phyloP scores from a whole-genome alignment of 2,113 vertebrate genomes.

The Speoplatyrhinus poulsoni region DNA sequence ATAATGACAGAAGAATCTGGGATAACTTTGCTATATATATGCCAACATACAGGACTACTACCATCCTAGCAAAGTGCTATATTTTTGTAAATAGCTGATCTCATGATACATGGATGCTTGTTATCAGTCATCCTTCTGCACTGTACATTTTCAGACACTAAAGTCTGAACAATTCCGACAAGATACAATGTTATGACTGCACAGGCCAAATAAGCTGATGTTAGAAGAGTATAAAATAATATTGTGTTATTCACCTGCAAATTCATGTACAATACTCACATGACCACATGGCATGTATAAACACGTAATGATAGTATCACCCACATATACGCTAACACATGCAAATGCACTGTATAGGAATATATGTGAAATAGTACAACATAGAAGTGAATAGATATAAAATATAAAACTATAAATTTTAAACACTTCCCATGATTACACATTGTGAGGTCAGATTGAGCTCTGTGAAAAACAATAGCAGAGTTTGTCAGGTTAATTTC shows the following conservation, averaged over 20 bases:
- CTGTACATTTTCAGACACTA: constrained; percentile 18
- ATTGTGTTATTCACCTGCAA: background rate
- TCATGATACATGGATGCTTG: too few species aligned
- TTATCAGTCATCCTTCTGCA: background rate
- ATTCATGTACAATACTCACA: background rate
- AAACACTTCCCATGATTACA: background rate
- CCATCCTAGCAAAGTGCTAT: too few species aligned
- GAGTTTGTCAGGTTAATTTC: constrained; percentile 2
- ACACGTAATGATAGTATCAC: too few species aligned
- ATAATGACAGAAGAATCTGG: too few species aligned
- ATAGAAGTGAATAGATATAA: background rate
- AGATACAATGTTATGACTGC: background rate
- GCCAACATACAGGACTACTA: too few species aligned
- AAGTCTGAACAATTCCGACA: constrained; percentile 38
- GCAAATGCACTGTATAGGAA: too few species aligned
- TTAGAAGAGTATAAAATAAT: too few species aligned
- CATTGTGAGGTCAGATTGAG: background rate
- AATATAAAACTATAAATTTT: background rate
- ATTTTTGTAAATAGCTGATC: too few species aligned
- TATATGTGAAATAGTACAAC: background rate
- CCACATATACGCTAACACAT: too few species aligned
- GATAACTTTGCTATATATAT: too few species aligned
- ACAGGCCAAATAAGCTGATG: background rate
- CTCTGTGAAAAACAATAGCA: background rate
- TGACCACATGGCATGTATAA: too few species aligned